Conservation (phyloP, 2,888 invertebrate genomes). For the Morinoia aosen region DNA sequence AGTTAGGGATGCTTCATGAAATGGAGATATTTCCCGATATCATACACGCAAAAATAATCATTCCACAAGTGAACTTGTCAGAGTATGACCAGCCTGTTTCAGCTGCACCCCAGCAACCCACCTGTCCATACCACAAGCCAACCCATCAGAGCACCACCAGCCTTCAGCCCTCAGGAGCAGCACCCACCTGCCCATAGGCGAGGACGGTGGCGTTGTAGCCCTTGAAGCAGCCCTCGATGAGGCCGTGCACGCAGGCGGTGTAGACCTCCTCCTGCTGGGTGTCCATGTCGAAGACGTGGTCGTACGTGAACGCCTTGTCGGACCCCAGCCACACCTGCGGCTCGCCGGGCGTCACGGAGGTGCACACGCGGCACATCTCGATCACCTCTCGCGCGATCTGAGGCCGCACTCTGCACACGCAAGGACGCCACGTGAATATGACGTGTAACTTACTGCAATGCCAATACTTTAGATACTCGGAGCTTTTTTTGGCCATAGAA, state of each 20-base stretch:
- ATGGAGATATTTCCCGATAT: no score
- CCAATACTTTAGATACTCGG: no score
- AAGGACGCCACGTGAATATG: background rate
- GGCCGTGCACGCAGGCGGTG: slow-evolving; percentile 83
- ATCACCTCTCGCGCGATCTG: slow-evolving; percentile 80
- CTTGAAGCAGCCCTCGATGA: slow-evolving; percentile 92
- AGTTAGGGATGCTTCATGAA: no score
- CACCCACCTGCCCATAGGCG: slow-evolving; percentile 90
- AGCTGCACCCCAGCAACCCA: no score
- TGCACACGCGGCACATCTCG: slow-evolving; percentile 95
- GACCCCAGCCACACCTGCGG: slow-evolving; percentile 93
- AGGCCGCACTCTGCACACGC: slow-evolving; percentile 65
- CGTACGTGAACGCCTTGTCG: slow-evolving; percentile 96
- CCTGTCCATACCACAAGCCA: no score
- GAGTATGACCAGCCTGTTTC: no score
- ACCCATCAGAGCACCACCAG: no score
- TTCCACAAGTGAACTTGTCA: no score
- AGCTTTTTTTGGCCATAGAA: no score
- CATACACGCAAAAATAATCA: no score
- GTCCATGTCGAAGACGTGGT: slow-evolving; percentile 91
- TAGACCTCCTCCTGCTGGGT: slow-evolving; percentile 85
- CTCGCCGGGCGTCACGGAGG: slow-evolving; percentile 88
- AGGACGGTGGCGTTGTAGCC: slow-evolving; percentile 98
- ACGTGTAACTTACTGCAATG: no score
- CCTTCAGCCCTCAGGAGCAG: no score